Conservation (phyloP, 2,888 invertebrate genomes). For the Xylota sylvarum region DNA sequence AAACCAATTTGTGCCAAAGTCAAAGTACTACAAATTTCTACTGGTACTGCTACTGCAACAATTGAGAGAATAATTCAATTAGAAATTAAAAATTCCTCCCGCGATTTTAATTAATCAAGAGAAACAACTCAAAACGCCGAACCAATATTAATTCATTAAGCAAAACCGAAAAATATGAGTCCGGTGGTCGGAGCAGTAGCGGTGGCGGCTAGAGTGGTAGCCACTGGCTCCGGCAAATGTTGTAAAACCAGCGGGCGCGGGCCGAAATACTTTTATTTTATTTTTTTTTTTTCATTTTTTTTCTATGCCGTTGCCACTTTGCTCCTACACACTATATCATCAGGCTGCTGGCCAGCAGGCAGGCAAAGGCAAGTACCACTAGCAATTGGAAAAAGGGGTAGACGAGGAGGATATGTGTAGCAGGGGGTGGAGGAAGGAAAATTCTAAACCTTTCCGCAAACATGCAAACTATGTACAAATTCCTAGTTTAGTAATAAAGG, state of each 20-base stretch:
- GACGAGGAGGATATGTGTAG: constrained; percentile 15
- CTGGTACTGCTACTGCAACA: constrained; percentile 5
- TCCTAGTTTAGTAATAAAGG: constrained; percentile 1
- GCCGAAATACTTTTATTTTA: constrained; percentile 28
- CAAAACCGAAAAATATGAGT: constrained; percentile 46
- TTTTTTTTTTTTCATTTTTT: constrained; percentile 1
- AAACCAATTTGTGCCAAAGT: background rate
- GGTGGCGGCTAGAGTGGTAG: constrained; percentile 7
- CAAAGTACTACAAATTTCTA: too few species aligned
- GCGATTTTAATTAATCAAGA: constrained; percentile 58
- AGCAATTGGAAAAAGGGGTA: constrained; percentile 45
- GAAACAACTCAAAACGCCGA: constrained; percentile 23
- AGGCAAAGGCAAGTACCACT: constrained; percentile 27
- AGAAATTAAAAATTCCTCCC: constrained; percentile 48
- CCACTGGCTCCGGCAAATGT: constrained; percentile 7
- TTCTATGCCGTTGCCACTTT: constrained; percentile 23
- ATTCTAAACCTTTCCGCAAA: constrained; percentile 76
- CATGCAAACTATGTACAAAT: constrained; percentile 37
- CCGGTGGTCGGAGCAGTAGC: background rate
- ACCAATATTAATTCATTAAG: constrained; percentile 54
- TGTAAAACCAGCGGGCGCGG: constrained; percentile 5
- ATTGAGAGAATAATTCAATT: constrained; percentile 68
- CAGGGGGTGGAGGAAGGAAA: constrained; percentile 40
- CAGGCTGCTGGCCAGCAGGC: constrained; percentile 4
- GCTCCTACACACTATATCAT: constrained; percentile 46